Base-by-base conservation (phyloP, 37 sponge, comb jelly and placozoan species). In the Diacarnus erythraeanus region DNA sequence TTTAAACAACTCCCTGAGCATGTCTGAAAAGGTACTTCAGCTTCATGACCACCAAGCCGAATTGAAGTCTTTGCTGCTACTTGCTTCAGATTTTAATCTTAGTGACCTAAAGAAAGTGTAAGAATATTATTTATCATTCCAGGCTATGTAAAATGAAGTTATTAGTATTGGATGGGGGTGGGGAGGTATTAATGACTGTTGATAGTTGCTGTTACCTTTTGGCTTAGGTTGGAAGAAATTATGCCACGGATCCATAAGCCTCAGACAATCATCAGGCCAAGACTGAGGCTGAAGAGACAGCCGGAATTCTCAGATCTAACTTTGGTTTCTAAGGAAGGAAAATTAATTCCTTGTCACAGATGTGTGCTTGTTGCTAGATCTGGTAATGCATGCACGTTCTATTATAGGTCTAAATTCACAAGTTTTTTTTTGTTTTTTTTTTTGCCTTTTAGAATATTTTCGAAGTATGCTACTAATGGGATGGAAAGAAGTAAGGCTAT, bases 401-500 rank as follows among this genome's bases (percentile, higher is more conserved):
- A n/a, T n/a, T n/a, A n/a, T n/a, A n/a, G n/a, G n/a, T n/a, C n/a
- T n/a, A n/a, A n/a, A n/a, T n/a, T n/a, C n/a, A n/a, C n/a, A n/a
- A n/a, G n/a, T n/a, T n/a, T n/a, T n/a, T n/a, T 5, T 27, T 20
- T 21, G 23, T 75, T 5, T 71, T 25, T 5, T 66, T 63, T 38
- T 26, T 70, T 67, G 60, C 40, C 25, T 22, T 78, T 21, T 57
- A 92, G 93, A 93, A 33, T 93, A 87, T 73, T 93, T 93, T 69
- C 51, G 75, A 37, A 89, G 93, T 59, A 93, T 93, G 93, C 59
- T 93, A 44, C 69, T 84, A 39, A 88, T 88, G 93, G 90, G 93
- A 51, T 93, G 93, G 93, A 88, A 85, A 72, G 93, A 93, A 86
- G 87, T 88, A 36, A 41, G 74, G 17, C 22, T 3, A 72, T 47